These are phyloP conservation scores for Psephotus haematonotus DNA, from an alignment of 2,113 vertebrate genomes.

Conservation along the genomic window DNA sequence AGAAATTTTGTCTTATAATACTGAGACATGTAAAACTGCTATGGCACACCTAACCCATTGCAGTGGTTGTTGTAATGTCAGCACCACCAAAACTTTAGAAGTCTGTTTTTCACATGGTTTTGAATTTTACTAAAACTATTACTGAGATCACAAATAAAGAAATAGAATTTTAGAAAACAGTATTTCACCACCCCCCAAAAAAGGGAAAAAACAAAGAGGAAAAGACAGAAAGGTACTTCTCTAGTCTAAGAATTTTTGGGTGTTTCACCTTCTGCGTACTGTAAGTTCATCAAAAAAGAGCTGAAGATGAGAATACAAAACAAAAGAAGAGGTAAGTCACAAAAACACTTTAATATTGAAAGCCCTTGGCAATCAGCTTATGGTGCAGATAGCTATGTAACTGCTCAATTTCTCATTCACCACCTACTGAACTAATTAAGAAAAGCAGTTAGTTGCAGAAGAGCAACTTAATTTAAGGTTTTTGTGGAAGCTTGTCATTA, in stretches of 20 bases:
- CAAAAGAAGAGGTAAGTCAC: not conserved
- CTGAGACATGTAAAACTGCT: not conserved
- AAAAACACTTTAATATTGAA: not conserved
- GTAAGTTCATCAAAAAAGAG: not conserved
- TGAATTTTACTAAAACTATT: not conserved
- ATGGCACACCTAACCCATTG: not conserved
- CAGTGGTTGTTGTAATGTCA: not conserved
- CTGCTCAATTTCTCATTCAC: not conserved
- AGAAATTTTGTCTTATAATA: not conserved
- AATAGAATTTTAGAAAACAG: not conserved
- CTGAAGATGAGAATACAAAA: not conserved
- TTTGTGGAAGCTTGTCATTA: not conserved
- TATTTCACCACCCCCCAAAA: not conserved
- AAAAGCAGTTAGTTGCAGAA: not conserved
- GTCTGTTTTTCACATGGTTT: not conserved
- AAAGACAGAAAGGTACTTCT: not conserved
- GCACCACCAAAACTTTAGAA: not conserved
- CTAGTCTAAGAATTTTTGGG: not conserved
- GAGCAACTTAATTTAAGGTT: not conserved
- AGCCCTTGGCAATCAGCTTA: not conserved
- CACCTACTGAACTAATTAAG: not conserved
- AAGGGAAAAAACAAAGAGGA: not conserved
- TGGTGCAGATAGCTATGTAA: not conserved
- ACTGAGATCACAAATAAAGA: not conserved
- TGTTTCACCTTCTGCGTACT: not conserved